Evolutionary conservation across 2,888 invertebrate species (phyloP).

Genomic region (Ctena decussata): DNA sequence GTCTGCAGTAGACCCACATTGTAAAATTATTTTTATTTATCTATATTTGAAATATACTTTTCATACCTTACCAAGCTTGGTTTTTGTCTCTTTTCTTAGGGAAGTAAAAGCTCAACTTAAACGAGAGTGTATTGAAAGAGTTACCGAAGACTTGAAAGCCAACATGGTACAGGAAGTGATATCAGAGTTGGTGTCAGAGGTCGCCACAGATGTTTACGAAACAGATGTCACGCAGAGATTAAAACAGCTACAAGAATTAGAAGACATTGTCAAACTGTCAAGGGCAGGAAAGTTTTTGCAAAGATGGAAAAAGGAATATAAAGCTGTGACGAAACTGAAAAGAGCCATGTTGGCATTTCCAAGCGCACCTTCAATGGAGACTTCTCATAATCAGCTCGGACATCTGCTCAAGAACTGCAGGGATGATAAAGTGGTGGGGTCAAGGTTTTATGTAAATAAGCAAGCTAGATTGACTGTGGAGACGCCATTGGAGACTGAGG

Average conservation of each 20-base stretch:
- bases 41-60: too few relatives aligned
- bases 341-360: slow-evolving; percentile 84
- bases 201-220: slow-evolving; percentile 75
- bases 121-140: slow-evolving; percentile 67
- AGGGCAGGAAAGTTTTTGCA: slow-evolving; percentile 67
- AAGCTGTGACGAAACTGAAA: slow-evolving; percentile 75
- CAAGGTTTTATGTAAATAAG: slow-evolving; percentile 67
- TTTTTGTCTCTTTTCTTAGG: slow-evolving; percentile 69
- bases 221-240: slow-evolving; percentile 80
- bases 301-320: slow-evolving; percentile 75
- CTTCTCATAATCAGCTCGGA: slow-evolving; percentile 50
- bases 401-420: slow-evolving; percentile 64
- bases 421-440: slow-evolving; percentile 46
- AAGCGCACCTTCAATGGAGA: slow-evolving; percentile 73
- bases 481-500: slow-evolving; percentile 68
- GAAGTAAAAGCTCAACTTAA: slow-evolving; percentile 73
- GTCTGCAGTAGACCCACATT: too few relatives aligned
- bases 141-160: slow-evolving; percentile 49
- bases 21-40: too few relatives aligned
- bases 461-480: slow-evolving; percentile 73
- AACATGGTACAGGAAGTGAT: slow-evolving; percentile 61
- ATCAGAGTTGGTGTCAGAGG: slow-evolving; percentile 49
- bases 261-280: slow-evolving; percentile 71
- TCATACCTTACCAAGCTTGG: too few relatives aligned
- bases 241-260: slow-evolving; percentile 75